These are phyloP conservation scores for Phrynocephalus versicolor DNA, from an alignment of 2,113 vertebrate species.

Conservation along the genomic window DNA sequence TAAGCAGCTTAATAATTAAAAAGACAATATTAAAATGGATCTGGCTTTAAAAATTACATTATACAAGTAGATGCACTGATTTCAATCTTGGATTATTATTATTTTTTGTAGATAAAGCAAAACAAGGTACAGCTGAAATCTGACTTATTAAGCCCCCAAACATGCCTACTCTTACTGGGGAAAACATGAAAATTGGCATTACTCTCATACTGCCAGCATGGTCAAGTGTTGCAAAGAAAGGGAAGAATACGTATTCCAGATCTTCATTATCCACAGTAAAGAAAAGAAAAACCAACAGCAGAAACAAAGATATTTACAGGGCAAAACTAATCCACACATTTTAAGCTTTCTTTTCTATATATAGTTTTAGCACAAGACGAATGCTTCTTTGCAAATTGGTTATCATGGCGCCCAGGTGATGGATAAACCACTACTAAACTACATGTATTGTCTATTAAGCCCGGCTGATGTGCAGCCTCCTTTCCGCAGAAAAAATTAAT, in stretches of 20 bases:
- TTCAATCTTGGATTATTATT: not conserved
- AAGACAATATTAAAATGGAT: not conserved
- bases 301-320: not conserved
- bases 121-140: not conserved
- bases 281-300: not conserved
- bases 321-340: not conserved
- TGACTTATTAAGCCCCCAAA: not conserved
- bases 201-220: not conserved
- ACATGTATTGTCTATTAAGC: not conserved
- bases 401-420: not conserved
- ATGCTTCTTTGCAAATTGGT: not conserved
- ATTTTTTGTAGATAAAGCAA: not conserved
- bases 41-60: not conserved
- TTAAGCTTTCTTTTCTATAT: not conserved
- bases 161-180: not conserved
- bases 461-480: not conserved
- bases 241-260: not conserved
- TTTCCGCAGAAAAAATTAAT: not conserved
- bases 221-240: not conserved
- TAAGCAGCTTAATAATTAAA: no score
- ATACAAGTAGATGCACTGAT: not conserved
- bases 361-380: not conserved
- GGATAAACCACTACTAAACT: not conserved
- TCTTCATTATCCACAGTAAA: not conserved
- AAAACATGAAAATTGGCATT: not conserved